Conservation (phyloP, 2,113 vertebrate species). For the Charina bottae region DNA sequence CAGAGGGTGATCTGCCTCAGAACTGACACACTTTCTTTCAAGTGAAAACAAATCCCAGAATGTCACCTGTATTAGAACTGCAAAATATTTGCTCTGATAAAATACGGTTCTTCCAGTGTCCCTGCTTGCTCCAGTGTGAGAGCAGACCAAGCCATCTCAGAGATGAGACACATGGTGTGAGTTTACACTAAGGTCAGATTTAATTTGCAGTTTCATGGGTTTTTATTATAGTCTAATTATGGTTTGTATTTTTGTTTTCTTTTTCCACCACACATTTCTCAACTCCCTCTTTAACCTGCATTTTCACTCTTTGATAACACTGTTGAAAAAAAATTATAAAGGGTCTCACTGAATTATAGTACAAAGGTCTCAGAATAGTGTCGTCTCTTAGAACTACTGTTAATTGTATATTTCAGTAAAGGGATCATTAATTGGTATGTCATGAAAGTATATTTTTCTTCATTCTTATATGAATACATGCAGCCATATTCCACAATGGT, state of each 20-base stretch:
- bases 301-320: slow-evolving; percentile 32
- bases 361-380: background rate
- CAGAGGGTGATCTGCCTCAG: background rate
- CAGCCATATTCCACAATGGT: slow-evolving; percentile 6
- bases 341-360: slow-evolving; percentile 7
- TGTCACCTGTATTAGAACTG: background rate
- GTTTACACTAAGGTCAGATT: slow-evolving; percentile 8
- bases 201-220: slow-evolving; percentile 10
- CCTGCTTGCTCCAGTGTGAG: background rate
- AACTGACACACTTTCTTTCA: background rate
- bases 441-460: slow-evolving; percentile 9
- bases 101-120: background rate
- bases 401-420: slow-evolving; percentile 36
- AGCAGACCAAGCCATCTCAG: background rate
- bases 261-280: background rate
- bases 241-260: slow-evolving; percentile 14
- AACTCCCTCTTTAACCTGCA: slow-evolving; percentile 1
- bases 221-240: slow-evolving; percentile 15
- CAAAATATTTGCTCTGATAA: background rate
- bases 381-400: slow-evolving; percentile 6
- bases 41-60: background rate
- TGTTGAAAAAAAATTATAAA: slow-evolving; percentile 5
- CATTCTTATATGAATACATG: slow-evolving; percentile 23
- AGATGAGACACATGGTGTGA: background rate
- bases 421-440: slow-evolving; percentile 29